Percentiles rank a stretch among this genome's conserved stretches.
Evolutionary conservation across 2,797 vertebrate genomes (phyloP).

Genomic region (Malurus leucopterus): DNA sequence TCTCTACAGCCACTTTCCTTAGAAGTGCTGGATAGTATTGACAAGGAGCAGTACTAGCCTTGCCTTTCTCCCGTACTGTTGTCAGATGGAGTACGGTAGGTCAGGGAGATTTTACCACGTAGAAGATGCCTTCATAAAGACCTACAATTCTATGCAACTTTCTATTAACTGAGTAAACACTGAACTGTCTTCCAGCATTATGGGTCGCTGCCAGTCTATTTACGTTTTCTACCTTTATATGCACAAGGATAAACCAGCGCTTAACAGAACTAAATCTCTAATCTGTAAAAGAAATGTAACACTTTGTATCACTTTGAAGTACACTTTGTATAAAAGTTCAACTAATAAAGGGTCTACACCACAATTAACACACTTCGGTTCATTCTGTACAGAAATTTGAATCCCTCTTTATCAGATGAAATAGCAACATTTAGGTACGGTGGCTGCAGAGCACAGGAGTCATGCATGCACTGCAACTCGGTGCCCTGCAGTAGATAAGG

Average conservation of each 20-base stretch:
- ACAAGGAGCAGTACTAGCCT: neutral
- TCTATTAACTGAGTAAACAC: neutral
- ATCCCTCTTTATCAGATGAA: neutral
- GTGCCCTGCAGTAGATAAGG: neutral
- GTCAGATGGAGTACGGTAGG: neutral
- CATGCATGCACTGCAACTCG: fast-evolving
- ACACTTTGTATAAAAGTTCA: conserved; percentile 42
- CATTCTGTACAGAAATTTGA: neutral
- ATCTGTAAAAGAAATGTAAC: neutral
- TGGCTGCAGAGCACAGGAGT: neutral
- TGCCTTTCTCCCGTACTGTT: neutral
- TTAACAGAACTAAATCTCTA: neutral
- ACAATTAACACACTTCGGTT: neutral
- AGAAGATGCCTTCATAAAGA: conserved; percentile 33
- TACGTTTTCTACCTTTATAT: conserved; percentile 44
- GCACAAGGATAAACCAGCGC: neutral
- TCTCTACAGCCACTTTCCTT: neutral
- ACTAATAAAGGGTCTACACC: conserved; percentile 37
- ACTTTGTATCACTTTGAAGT: conserved; percentile 40
- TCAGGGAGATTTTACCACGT: neutral
- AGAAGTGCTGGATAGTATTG: neutral
- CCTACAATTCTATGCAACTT: conserved; percentile 59
- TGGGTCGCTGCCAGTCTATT: conserved; percentile 23
- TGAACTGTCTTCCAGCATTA: conserved; percentile 48
- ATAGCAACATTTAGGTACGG: no score